phyloP scores from a whole-genome alignment of 1,140 invertebrate genomes.

The Drosophila fuyamai region DNA sequence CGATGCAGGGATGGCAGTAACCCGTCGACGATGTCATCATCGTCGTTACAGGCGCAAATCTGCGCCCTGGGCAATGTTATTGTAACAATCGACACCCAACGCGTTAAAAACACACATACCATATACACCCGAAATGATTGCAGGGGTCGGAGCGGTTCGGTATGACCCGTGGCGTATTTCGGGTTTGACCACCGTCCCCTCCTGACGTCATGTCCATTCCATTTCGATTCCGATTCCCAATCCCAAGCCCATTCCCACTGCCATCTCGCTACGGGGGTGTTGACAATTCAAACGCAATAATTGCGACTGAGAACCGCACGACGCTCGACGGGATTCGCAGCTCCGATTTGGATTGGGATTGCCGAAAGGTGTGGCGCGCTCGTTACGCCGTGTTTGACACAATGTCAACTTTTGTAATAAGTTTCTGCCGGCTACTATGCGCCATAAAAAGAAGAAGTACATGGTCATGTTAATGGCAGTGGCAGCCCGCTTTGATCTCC shows the following conservation, averaged over 20 bases:
- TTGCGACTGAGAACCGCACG: conserved; percentile 73
- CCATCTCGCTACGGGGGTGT: conserved; percentile 67
- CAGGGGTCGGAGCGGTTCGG: conserved; percentile 3
- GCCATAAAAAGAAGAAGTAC: conserved; percentile 32
- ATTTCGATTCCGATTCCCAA: background rate
- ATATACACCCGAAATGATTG: conserved; percentile 17
- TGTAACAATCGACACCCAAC: conserved; percentile 79
- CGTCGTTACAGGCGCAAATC: conserved; percentile 74
- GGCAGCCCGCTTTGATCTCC: conserved; percentile 71
- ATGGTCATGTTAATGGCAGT: conserved; percentile 49
- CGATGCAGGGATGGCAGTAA: conserved; percentile 11
- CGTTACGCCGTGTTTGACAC: conserved; percentile 81
- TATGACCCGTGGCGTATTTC: conserved; percentile 62
- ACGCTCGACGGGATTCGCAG: conserved; percentile 54
- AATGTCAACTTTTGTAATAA: conserved; percentile 82
- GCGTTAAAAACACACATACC: conserved; percentile 51
- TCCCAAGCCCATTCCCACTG: conserved; percentile 12
- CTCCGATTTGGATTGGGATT: conserved; percentile 35
- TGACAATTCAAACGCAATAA: conserved; percentile 83
- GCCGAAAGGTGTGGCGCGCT: conserved; percentile 44
- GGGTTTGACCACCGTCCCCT: conserved; percentile 59
- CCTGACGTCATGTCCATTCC: background rate
- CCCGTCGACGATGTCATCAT: conserved; percentile 42
- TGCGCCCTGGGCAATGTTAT: conserved; percentile 75
- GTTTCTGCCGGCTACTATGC: conserved; percentile 47